A percentile compares a stretch with the other conserved stretches of the same genome.
phyloP scores from a whole-genome alignment of 2,888 invertebrate species.

The Hypolimnas misippus region DNA sequence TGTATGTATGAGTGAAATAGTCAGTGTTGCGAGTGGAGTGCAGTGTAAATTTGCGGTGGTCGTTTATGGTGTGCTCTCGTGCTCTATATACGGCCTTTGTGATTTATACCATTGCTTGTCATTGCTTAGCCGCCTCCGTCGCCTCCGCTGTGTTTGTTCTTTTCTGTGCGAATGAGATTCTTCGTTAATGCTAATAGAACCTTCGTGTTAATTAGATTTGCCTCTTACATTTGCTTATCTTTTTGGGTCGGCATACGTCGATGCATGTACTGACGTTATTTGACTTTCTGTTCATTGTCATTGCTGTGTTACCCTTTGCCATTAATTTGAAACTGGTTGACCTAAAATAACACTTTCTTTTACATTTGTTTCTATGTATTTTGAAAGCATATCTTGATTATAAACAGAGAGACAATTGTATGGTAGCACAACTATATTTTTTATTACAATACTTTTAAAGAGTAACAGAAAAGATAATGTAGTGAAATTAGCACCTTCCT shows the following conservation, averaged over 20 bases:
- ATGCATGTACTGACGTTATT: too few species aligned
- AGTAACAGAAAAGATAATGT: too few species aligned
- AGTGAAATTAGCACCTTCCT: too few species aligned
- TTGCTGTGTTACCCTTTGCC: too few species aligned
- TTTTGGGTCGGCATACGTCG: not conserved
- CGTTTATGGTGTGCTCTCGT: conserved; percentile 60
- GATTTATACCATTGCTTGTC: conserved; percentile 67
- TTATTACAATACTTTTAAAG: too few species aligned
- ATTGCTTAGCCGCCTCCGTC: conserved; percentile 24
- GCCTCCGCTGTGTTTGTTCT: conserved; percentile 23
- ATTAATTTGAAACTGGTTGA: too few species aligned
- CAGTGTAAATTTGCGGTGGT: conserved; percentile 78
- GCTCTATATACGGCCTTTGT: conserved; percentile 60
- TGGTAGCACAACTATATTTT: too few species aligned
- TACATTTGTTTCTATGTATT: too few species aligned
- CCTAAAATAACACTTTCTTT: too few species aligned
- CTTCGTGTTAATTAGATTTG: conserved; percentile 6
- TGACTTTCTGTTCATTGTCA: too few species aligned
- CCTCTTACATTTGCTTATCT: not conserved
- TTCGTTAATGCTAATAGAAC: conserved; percentile 17
- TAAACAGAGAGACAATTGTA: too few species aligned
- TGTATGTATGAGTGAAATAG: conserved; percentile 67
- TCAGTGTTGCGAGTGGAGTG: conserved; percentile 75
- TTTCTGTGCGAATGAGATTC: conserved; percentile 11
- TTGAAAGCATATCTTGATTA: too few species aligned